Percentiles rank a stretch among this genome's conserved stretches.
Evolutionary conservation across 1,140 invertebrate genomes (phyloP).

Genomic region (Brachionus rotundiformis): DNA sequence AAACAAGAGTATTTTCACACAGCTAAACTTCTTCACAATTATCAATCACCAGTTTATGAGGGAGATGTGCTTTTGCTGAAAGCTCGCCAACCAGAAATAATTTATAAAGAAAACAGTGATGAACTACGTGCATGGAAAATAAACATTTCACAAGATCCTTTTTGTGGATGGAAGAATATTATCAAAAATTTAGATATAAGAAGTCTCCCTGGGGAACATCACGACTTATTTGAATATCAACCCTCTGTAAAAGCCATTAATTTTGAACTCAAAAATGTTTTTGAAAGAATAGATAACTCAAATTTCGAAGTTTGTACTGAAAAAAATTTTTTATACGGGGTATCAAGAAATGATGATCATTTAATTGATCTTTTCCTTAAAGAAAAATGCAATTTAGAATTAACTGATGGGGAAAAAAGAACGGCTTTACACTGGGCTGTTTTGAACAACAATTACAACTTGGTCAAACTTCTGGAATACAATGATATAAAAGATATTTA

Average conservation of each 20-base stretch:
- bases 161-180: background rate
- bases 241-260: background rate
- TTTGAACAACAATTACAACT: constrained; percentile 55
- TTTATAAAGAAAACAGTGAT: background rate
- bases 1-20: background rate
- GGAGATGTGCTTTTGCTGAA: background rate
- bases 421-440: constrained; percentile 60
- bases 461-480: constrained; percentile 54
- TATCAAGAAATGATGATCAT: background rate
- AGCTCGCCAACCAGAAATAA: background rate
- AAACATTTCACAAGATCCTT: background rate
- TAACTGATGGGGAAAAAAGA: constrained; percentile 56
- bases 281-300: background rate
- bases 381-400: background rate
- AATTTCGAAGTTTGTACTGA: background rate
- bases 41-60: background rate
- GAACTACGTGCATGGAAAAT: background rate
- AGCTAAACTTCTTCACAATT: constrained; percentile 1
- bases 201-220: background rate
- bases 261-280: background rate
- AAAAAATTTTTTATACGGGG: background rate
- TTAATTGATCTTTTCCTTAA: constrained; percentile 17
- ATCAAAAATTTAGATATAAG: background rate
- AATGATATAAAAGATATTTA: background rate
- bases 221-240: background rate